phyloP scores from a whole-genome alignment of 2,888 invertebrate genomes.

The Meghimatium bilineatum region DNA sequence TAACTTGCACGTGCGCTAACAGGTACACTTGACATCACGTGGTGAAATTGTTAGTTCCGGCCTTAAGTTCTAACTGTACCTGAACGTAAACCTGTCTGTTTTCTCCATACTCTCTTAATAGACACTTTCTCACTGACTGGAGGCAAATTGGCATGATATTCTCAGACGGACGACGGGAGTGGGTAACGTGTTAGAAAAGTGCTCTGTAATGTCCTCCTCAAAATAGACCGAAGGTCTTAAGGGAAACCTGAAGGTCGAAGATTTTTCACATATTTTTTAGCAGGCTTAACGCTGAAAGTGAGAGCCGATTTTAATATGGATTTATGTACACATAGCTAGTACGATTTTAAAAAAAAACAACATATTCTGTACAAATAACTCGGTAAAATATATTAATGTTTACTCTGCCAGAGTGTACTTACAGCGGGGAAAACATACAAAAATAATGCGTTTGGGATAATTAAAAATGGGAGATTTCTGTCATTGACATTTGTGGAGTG shows the following conservation, averaged over 20 bases:
- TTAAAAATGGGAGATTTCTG: too few relatives aligned
- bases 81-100: neutral
- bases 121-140: neutral
- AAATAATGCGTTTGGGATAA: too few relatives aligned
- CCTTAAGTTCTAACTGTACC: neutral
- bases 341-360: too few relatives aligned
- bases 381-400: neutral
- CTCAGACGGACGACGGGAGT: neutral
- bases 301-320: too few relatives aligned
- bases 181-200: neutral
- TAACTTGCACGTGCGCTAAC: neutral
- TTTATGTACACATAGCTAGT: too few relatives aligned
- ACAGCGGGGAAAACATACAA: too few relatives aligned
- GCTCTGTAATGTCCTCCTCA: neutral
- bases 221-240: neutral
- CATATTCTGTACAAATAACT: neutral
- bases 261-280: too few relatives aligned
- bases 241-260: neutral
- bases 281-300: too few relatives aligned
- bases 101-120: neutral
- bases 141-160: neutral
- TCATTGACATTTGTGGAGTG: too few relatives aligned
- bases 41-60: neutral
- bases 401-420: too few relatives aligned
- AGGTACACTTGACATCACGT: neutral